Evolutionary conservation across 2,888 invertebrate species (phyloP).

Genomic region (Diogma glabrata): DNA sequence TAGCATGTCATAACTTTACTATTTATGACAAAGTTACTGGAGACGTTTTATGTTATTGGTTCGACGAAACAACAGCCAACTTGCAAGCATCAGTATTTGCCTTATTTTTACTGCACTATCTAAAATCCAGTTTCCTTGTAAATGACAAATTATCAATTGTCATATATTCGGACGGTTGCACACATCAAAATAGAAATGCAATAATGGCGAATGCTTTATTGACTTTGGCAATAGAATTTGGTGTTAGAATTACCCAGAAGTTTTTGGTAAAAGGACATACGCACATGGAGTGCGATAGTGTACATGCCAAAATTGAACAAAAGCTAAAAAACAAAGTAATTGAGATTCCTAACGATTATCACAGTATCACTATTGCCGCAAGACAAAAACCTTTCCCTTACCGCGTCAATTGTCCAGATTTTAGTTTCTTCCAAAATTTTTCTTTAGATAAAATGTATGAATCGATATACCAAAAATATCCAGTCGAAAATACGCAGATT

Average conservation of each 20-base stretch:
- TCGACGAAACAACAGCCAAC: background rate
- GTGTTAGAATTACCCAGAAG: conserved; percentile 1
- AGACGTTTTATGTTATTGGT: background rate
- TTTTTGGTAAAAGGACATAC: conserved; percentile 9
- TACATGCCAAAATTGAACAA: conserved; percentile 10
- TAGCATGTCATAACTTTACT: background rate
- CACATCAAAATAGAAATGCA: background rate
- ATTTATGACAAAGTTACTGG: background rate
- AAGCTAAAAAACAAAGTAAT: conserved; percentile 12
- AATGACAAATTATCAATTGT: background rate
- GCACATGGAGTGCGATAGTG: conserved; percentile 12
- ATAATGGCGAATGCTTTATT: background rate
- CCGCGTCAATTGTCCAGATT: background rate
- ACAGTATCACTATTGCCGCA: conserved; percentile 3
- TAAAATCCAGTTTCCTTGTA: background rate
- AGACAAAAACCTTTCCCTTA: conserved; percentile 6
- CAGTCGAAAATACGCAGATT: background rate
- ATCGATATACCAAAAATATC: background rate
- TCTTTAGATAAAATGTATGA: background rate
- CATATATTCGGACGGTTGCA: background rate
- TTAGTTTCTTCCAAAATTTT: background rate
- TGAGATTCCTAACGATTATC: conserved; percentile 11
- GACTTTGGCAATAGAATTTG: background rate
- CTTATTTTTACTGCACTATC: background rate
- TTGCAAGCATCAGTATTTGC: background rate